Evolutionary conservation across 2,113 vertebrate species (phyloP).

Genomic region (Scolopax mira): DNA sequence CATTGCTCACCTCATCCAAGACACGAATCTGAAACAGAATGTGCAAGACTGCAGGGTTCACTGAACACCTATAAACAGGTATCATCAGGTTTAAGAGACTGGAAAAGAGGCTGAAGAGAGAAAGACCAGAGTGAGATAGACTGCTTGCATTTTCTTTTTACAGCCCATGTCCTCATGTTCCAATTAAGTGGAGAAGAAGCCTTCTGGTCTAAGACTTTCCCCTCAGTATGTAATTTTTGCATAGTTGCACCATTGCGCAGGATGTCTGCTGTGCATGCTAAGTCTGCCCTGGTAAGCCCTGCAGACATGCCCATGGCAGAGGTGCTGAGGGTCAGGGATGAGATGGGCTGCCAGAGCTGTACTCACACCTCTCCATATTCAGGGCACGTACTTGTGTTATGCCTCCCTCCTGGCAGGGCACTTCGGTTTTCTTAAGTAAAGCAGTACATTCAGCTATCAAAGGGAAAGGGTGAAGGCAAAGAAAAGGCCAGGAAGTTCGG

Average conservation of each 20-base stretch:
- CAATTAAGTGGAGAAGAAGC: not conserved
- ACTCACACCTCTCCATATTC: not conserved
- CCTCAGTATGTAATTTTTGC: not conserved
- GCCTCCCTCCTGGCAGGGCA: slow-evolving; percentile 27
- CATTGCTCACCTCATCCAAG: not conserved
- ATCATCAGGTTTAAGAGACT: not conserved
- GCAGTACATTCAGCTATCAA: slow-evolving; percentile 29
- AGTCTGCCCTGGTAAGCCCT: not conserved
- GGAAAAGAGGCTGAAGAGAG: not conserved
- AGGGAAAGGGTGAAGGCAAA: slow-evolving; percentile 30
- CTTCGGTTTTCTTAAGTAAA: slow-evolving; percentile 32
- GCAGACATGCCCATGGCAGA: not conserved
- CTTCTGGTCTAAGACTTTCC: not conserved
- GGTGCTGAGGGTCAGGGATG: not conserved
- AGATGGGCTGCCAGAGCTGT: not conserved
- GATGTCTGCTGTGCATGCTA: not conserved
- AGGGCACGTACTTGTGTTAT: not conserved
- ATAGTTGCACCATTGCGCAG: rapidly evolving
- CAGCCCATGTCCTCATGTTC: not conserved
- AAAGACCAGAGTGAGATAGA: not conserved
- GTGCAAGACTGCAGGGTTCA: not conserved
- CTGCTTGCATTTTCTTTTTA: not conserved
- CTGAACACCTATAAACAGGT: not conserved
- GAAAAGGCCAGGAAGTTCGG: slow-evolving; percentile 38
- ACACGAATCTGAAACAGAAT: not conserved